Conservation (phyloP, 2,797 vertebrate genomes). For the Sandelia bainsii region DNA sequence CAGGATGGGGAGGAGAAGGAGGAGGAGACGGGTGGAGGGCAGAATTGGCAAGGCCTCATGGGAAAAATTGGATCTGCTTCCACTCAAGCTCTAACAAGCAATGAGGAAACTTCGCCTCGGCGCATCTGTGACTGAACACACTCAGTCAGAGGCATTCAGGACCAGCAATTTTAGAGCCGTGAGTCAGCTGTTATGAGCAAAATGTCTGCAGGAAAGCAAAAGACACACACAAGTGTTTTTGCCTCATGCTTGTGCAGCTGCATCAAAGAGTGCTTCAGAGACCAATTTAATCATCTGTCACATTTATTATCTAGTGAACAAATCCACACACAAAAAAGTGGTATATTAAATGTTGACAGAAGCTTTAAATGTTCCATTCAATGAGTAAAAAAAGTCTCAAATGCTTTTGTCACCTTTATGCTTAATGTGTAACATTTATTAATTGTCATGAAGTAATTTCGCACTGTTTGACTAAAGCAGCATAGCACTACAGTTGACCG, state of each 20-base stretch:
- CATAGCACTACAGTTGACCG: not conserved
- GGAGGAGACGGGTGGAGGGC: conserved; percentile 29
- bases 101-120: conserved; percentile 78
- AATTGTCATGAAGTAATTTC: not conserved
- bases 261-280: conserved; percentile 53
- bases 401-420: conserved; percentile 2
- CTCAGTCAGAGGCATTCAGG: conserved; percentile 73
- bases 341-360: not conserved
- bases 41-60: conserved; percentile 82
- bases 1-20: conserved; percentile 67
- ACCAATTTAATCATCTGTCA: conserved; percentile 44
- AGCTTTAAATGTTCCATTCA: not conserved
- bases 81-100: conserved; percentile 86
- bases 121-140: conserved; percentile 77
- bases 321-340: conserved; percentile 16
- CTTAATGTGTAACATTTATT: conserved; percentile 5
- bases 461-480: not conserved
- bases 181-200: conserved; percentile 75
- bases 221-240: conserved; percentile 13
- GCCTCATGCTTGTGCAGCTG: conserved; percentile 36
- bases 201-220: conserved; percentile 66
- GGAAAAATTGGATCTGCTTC: conserved; percentile 86
- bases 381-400: not conserved
- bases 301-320: conserved; percentile 47
- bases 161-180: conserved; percentile 71